Evolutionary conservation across 1,140 invertebrate species (phyloP).

Genomic region (Drosophila lini): DNA sequence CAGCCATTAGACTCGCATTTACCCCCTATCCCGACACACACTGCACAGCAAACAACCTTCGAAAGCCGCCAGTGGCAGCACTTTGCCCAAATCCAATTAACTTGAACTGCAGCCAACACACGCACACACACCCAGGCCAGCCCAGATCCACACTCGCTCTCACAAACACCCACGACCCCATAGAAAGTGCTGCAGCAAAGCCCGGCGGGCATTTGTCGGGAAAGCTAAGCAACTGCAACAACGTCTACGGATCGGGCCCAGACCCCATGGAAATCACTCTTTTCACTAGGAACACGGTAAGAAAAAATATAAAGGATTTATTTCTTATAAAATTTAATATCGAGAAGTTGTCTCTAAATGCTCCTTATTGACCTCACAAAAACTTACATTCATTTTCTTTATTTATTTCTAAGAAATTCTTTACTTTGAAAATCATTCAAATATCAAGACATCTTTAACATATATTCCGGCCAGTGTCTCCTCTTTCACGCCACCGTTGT

Average conservation of each 20-base stretch:
- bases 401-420: no score
- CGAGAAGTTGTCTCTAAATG: no score
- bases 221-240: constrained; percentile 49
- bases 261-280: constrained; percentile 32
- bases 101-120: constrained; percentile 69
- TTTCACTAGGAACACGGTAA: constrained; percentile 7
- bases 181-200: constrained; percentile 42
- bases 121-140: constrained; percentile 7
- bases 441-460: background rate
- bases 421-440: background rate
- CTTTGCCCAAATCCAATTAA: constrained; percentile 80
- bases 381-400: no score
- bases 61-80: constrained; percentile 66
- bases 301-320: background rate
- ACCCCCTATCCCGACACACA: constrained; percentile 13
- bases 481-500: constrained; percentile 22
- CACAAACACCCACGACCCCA: constrained; percentile 18
- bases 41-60: constrained; percentile 39
- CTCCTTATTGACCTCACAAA: no score
- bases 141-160: constrained; percentile 1
- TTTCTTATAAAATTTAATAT: no score
- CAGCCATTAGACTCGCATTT: constrained; percentile 64
- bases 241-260: constrained; percentile 30
- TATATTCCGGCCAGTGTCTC: background rate
- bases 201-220: constrained; percentile 45